phyloP scores from a whole-genome alignment of 1,140 invertebrate species.

The Drosophila tristis region DNA sequence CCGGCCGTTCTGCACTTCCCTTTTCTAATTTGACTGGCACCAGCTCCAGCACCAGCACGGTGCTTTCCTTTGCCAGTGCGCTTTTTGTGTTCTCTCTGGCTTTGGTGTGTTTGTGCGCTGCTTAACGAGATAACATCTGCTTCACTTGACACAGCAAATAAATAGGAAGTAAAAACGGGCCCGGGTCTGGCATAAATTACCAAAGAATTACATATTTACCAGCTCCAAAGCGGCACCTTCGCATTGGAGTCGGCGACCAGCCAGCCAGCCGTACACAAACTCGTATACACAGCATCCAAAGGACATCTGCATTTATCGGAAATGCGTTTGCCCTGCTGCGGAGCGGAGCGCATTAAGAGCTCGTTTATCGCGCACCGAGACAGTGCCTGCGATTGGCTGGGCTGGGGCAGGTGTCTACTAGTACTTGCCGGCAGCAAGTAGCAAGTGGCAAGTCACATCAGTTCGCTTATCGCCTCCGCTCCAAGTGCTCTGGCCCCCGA shows the following conservation, averaged over 20 bases:
- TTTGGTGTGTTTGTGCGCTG: slow-evolving; percentile 62
- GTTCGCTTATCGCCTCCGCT: slow-evolving; percentile 38
- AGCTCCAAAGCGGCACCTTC: slow-evolving; percentile 4
- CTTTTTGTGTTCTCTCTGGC: slow-evolving; percentile 38
- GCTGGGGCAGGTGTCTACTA: slow-evolving; percentile 3
- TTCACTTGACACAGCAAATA: slow-evolving; percentile 62
- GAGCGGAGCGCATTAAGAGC: slow-evolving; percentile 48
- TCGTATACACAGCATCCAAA: slow-evolving; percentile 14
- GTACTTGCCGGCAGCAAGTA: too few species aligned
- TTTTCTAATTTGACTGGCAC: slow-evolving; percentile 60
- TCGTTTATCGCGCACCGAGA: slow-evolving; percentile 51
- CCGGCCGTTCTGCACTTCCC: slow-evolving; percentile 58
- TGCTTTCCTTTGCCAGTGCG: slow-evolving; percentile 17
- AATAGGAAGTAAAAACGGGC: slow-evolving; percentile 22
- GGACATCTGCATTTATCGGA: slow-evolving; percentile 35
- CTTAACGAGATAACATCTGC: slow-evolving; percentile 71
- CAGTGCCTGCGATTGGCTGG: slow-evolving; percentile 4
- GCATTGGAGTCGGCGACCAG: neutral
- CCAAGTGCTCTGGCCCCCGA: slow-evolving; percentile 31
- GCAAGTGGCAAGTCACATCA: slow-evolving; percentile 24
- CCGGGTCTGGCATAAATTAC: slow-evolving; percentile 52
- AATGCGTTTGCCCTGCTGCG: slow-evolving; percentile 27
- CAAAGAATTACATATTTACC: slow-evolving; percentile 57
- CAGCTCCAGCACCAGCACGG: neutral
- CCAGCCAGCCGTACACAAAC: neutral